phyloP scores from a whole-genome alignment of 2,888 invertebrate species.

The Hydraecia micacea region DNA sequence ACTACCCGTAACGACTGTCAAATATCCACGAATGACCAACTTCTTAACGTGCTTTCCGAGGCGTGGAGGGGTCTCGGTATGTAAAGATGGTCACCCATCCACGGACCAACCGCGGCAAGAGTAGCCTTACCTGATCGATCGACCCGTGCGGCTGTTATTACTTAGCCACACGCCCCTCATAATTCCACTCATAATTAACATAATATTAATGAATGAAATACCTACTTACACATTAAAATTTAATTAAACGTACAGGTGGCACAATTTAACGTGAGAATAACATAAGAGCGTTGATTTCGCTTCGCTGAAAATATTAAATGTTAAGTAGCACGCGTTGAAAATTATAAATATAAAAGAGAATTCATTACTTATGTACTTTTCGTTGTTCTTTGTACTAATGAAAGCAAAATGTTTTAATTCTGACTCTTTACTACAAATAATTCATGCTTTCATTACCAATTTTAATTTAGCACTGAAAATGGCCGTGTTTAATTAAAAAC shows the following conservation, averaged over 20 bases:
- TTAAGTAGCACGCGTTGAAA: conserved; percentile 8
- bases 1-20: no score
- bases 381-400: background rate
- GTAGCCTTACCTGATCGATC: no score
- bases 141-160: no score
- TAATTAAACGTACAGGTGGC: conserved; percentile 3
- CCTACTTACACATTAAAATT: background rate
- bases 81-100: no score
- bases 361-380: background rate
- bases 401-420: background rate
- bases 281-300: conserved; percentile 9
- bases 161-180: no score
- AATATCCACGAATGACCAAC: no score
- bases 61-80: no score
- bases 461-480: background rate
- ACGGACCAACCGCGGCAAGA: no score
- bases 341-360: conserved; percentile 9
- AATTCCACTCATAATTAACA: background rate
- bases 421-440: background rate
- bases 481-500: background rate
- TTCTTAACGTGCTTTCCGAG: no score
- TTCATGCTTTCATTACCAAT: background rate
- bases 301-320: conserved; percentile 17
- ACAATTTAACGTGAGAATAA: conserved; percentile 21
- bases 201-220: conserved; percentile 18